Percentiles rank a stretch among this genome's conserved stretches.
phyloP scores from a whole-genome alignment of 2,113 vertebrate species.

The Meleagris gallopavo region DNA sequence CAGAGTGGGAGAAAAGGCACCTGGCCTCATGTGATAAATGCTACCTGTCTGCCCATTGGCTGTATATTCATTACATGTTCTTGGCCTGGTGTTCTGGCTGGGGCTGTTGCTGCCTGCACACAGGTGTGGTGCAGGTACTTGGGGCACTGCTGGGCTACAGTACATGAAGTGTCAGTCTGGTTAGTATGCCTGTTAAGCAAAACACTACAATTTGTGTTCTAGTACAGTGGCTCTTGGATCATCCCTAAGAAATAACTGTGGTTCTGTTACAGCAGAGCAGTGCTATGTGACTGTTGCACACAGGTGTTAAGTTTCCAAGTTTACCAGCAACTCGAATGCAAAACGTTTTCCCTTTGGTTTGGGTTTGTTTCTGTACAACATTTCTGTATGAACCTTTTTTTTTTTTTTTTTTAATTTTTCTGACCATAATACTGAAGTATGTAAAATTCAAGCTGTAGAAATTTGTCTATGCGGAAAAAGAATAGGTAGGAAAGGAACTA shows the following conservation, averaged over 20 bases:
- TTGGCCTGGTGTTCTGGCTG: background rate
- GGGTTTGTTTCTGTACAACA: background rate
- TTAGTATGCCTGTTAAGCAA: background rate
- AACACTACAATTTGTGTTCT: background rate
- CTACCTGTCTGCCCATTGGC: background rate
- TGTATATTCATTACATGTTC: background rate
- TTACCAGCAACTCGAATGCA: background rate
- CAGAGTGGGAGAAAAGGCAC: background rate
- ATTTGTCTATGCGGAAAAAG: background rate
- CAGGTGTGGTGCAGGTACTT: background rate
- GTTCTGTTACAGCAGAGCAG: background rate
- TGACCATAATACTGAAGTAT: background rate
- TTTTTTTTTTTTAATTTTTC: accelerated
- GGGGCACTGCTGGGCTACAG: background rate
- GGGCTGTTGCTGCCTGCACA: background rate
- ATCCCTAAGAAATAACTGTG: background rate
- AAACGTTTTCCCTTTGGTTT: background rate
- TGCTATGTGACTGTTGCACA: background rate
- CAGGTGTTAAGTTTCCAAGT: background rate
- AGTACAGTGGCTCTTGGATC: background rate
- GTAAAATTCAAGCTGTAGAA: background rate
- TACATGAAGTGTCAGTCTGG: background rate
- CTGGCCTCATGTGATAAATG: background rate
- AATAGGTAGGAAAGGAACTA: background rate
- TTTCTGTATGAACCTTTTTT: background rate